phyloP scores from a whole-genome alignment of 2,888 invertebrate genomes.

The Elaeidobius kamerunicus region DNA sequence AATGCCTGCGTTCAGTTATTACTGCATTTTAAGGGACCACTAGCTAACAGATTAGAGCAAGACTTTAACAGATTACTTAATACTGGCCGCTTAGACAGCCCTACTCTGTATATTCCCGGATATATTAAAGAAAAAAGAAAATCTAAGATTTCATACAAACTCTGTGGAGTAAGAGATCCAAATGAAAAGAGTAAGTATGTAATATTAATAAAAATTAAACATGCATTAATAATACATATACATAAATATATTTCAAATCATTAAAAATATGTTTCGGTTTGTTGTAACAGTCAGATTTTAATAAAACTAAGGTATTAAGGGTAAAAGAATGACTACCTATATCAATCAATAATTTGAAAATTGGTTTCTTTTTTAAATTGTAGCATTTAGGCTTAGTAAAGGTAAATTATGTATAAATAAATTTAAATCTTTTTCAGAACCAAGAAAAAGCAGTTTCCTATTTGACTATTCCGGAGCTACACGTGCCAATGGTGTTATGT shows the following conservation, averaged over 20 bases:
- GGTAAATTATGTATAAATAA: conserved; percentile 1
- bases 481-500: neutral
- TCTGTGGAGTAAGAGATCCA: conserved; percentile 73
- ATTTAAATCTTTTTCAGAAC: conserved; percentile 16
- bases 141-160: conserved; percentile 67
- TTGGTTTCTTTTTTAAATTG: no score
- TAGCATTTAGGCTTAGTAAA: no score
- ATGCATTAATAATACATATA: neutral
- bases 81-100: conserved; percentile 69
- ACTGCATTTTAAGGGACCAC: conserved; percentile 82
- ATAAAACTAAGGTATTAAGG: no score
- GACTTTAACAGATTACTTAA: conserved; percentile 75
- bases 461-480: conserved; percentile 15
- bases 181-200: conserved; percentile 59
- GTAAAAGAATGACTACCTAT: no score
- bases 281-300: no score
- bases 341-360: no score
- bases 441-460: conserved; percentile 21
- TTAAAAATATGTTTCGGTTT: neutral
- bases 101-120: conserved; percentile 76
- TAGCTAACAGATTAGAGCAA: conserved; percentile 73
- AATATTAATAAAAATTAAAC: neutral
- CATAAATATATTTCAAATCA: conserved; percentile 1
- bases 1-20: conserved; percentile 81
- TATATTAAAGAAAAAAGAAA: conserved; percentile 69